Evolutionary conservation across 2,113 vertebrate genomes (phyloP), one percentile per base, ranked within the genome.

Genomic region (Malurus elegans): DNA sequence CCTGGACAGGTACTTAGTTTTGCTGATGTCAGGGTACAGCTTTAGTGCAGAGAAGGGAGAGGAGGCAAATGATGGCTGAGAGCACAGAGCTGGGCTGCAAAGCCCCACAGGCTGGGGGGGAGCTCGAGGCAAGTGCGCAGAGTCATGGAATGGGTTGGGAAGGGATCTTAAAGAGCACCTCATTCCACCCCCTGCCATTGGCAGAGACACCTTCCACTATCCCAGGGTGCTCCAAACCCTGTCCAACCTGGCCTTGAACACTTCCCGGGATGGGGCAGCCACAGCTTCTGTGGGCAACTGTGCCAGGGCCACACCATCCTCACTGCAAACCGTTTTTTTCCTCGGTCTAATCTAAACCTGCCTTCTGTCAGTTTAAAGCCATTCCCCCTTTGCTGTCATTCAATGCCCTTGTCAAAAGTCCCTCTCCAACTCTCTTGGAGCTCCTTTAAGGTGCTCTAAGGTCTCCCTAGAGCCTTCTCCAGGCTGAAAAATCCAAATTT

Each of bases 1-100:
- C 47, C 73, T 23, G 51, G 76, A 67, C 76, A 60, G 72, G 86
- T 92, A 12, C 58, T 86, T 72, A 24, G 76, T 67, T 84, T 44
- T 91, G 79, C 82, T 91, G 78, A 71, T 70, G 74, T 58, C 58
- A 57, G 90, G 79, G 56, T 54, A 57, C 50, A 65, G 82, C 85
- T 76, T 79, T 14, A n/a, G 29, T 10, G 8, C 6, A 2, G 38
- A 38, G 79, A 74, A n/a, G 32, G 51, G 29, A 60, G 40, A 69
- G 45, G 60, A 72, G 40, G n/a, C 36, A 78, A 64, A 24, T 15
- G 2, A 1, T 14, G 25, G 31, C 62, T 85, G 62, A 44, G 62
- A 72, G 8, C 6, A 14, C 0, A 3, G 42, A 29, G 8, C 2
- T 10, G 57, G 32, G 6, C 0, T 60, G 18, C 53, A 79, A 60